These are phyloP conservation scores for Anas platyrhynchos DNA, from an alignment of 2,113 vertebrate species.

Conservation along the genomic window DNA sequence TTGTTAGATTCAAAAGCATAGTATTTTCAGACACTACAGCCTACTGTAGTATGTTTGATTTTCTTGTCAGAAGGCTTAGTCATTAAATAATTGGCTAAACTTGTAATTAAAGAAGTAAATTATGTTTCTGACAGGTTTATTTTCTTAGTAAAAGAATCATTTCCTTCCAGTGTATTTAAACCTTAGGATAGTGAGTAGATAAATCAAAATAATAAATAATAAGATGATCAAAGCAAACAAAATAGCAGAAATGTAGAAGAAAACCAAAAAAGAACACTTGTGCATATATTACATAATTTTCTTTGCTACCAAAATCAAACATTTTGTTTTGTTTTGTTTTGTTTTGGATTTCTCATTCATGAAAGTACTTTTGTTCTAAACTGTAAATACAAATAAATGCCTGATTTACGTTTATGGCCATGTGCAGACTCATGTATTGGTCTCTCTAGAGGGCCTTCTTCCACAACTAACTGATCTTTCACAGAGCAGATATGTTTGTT, in stretches of 20 bases:
- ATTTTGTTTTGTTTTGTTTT: background rate
- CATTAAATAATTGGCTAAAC: background rate
- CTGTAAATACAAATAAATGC: background rate
- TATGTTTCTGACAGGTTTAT: background rate
- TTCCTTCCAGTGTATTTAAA: background rate
- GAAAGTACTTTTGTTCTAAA: background rate
- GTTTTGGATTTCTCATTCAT: background rate
- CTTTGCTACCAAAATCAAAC: background rate
- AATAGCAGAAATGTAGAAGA: background rate
- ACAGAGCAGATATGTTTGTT: conserved; percentile 85
- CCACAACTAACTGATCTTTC: background rate
- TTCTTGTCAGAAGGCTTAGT: background rate
- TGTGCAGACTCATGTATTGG: background rate
- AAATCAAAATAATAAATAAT: background rate
- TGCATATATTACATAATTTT: background rate
- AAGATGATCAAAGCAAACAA: background rate
- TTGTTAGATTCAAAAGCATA: background rate
- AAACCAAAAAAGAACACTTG: background rate
- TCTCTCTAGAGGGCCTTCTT: background rate
- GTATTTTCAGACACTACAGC: background rate
- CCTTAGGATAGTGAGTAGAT: background rate
- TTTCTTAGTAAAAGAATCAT: background rate
- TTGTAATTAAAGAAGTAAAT: background rate
- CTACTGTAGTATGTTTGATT: background rate
- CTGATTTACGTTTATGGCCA: background rate